Evolutionary conservation across 37 sponge, comb jelly and placozoan genomes (phyloP), one percentile per base, ranked within the genome.

Genomic region (Chondrilla cf. caribensis): DNA sequence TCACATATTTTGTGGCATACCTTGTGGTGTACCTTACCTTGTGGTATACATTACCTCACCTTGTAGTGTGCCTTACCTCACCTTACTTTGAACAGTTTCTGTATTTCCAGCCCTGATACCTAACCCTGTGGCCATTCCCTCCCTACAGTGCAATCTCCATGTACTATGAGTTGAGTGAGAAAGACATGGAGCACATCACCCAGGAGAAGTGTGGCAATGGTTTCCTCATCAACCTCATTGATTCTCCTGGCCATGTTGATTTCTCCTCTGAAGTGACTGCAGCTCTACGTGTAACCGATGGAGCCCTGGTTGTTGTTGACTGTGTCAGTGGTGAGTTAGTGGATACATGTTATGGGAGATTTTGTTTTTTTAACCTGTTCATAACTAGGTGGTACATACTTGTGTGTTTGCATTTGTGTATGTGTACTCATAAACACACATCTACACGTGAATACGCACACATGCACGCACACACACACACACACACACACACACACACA

Each of bases 241-340:
- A 98, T 72, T 96, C 97, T 47, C 99, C 99, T 38, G 99, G 97
- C 24, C 97, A 98, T 72, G 99, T 98, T 0, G 99, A 98, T 83
- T 96, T 98, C 79, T 94, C 97, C 68, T 85, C 90, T 17, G 99
- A 98, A 51, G 99, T 98, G 39, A 98, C 99, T 19, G 99, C 99
- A 76, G 97, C 99, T 35, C 93, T 98, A 2, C 89, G 99, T 42
- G 97, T 96, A 14, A 98, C 99, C 58, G 99, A 98, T 65, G 99
- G 99, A 60, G 99, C 99, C 24, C 89, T 98, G 38, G 99, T 98
- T 7, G 97, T 98, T 24, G 99, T 98, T 35, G 99, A 98, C 85
- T 96, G 95, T 79, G 97, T 98, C 19, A 92, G 93, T 79, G 99
- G 99, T 95, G 60, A 86, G 93, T 67, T 22, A 35, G 33, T 29